Conservation (phyloP, 1,140 invertebrate species). For the Euwallacea similis region DNA sequence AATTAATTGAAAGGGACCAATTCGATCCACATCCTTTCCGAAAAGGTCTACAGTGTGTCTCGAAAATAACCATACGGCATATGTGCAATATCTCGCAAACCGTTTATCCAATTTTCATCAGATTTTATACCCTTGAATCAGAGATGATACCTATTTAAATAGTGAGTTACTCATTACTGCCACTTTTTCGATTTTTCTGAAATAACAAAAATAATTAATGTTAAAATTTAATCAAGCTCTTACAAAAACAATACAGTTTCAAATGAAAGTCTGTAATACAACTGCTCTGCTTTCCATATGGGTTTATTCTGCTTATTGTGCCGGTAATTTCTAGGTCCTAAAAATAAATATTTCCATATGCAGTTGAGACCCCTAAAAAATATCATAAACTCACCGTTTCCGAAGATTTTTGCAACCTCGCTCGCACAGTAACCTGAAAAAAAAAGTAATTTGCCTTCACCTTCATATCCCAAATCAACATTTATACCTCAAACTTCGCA, state of each 20-base stretch:
- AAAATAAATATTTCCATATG: too few species aligned
- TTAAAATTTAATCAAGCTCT: constrained; percentile 28
- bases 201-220: too few species aligned
- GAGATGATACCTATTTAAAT: too few species aligned
- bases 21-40: too few species aligned
- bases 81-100: too few species aligned
- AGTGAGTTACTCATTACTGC: too few species aligned
- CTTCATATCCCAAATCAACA: not conserved
- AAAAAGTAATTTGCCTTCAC: not conserved
- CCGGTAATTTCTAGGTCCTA: constrained; percentile 56
- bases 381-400: constrained; percentile 12
- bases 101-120: too few species aligned
- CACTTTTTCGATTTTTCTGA: too few species aligned
- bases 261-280: constrained; percentile 75
- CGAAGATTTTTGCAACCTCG: not conserved
- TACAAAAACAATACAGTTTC: constrained; percentile 78
- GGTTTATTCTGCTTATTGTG: constrained; percentile 75
- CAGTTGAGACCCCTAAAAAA: not conserved
- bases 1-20: too few species aligned
- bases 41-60: too few species aligned
- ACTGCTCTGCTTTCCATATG: constrained; percentile 77
- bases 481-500: constrained; percentile 70
- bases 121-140: too few species aligned
- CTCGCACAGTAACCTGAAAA: constrained; percentile 38
- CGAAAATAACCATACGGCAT: too few species aligned